phyloP scores from a whole-genome alignment of 1,140 invertebrate species.

The Plutomurus gul region DNA sequence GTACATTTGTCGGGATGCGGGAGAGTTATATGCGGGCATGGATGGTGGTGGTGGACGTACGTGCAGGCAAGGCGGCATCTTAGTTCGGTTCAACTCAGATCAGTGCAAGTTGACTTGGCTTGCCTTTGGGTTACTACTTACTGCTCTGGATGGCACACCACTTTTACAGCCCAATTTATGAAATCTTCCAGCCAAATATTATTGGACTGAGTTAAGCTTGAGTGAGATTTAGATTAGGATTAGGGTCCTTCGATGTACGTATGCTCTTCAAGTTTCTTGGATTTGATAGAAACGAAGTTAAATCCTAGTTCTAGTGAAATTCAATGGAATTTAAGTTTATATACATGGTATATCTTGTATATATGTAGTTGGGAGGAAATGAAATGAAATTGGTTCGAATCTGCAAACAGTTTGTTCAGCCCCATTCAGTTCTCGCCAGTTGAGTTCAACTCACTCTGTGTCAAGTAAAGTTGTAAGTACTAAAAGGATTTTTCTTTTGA shows the following conservation, averaged over 20 bases:
- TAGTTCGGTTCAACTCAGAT: neutral
- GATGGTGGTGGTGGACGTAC: neutral
- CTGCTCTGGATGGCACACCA: neutral
- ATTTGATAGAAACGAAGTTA: neutral
- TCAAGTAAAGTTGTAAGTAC: neutral
- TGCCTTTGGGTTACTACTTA: neutral
- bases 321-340: slow-evolving; percentile 19
- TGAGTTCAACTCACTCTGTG: neutral
- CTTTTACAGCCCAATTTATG: slow-evolving; percentile 12
- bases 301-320: neutral
- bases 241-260: neutral
- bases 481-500: neutral
- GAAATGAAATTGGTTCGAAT: slow-evolving; percentile 18
- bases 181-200: slow-evolving; percentile 20
- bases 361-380: neutral
- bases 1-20: neutral
- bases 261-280: neutral
- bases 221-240: slow-evolving; percentile 8
- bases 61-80: neutral
- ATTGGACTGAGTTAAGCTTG: neutral
- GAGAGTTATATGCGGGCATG: slow-evolving; percentile 2
- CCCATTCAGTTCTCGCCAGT: too few relatives aligned
- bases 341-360: too few relatives aligned
- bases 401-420: too few relatives aligned
- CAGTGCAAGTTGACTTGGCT: slow-evolving; percentile 15